Conservation (phyloP, 92 coral and sea anemone species). For the Meandrina meandrites region DNA sequence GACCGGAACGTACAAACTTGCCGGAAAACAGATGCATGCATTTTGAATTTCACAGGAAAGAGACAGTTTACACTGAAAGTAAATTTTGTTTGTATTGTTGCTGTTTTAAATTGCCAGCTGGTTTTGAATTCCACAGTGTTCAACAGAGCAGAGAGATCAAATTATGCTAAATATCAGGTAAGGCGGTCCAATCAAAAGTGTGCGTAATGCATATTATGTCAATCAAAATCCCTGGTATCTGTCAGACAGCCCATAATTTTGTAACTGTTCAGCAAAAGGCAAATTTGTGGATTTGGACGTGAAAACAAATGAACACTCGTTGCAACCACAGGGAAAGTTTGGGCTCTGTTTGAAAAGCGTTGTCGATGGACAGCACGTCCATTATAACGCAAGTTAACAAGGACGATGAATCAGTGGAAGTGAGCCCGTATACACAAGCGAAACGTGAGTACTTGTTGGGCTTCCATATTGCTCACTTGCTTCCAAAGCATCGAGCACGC, state of each 20-base stretch:
- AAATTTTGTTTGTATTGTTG: background rate
- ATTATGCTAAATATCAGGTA: constrained; percentile 27
- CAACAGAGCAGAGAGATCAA: constrained; percentile 1
- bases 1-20: background rate
- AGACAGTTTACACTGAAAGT: background rate
- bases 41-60: background rate
- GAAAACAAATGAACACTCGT: constrained; percentile 46
- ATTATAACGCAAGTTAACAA: constrained; percentile 98
- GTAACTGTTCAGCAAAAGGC: constrained; percentile 34
- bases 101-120: constrained; percentile 14
- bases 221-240: constrained; percentile 65
- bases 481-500: background rate
- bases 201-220: constrained; percentile 62
- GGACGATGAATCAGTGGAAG: constrained; percentile 91
- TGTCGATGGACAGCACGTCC: constrained; percentile 99
- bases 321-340: constrained; percentile 18
- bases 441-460: constrained; percentile 70
- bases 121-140: constrained; percentile 19
- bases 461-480: constrained; percentile 56
- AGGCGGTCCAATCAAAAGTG: constrained; percentile 28
- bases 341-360: constrained; percentile 47
- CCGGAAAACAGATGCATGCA: background rate
- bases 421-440: constrained; percentile 72
- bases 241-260: constrained; percentile 96
- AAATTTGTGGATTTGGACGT: constrained; percentile 5